A percentile compares a stretch with the other conserved stretches of the same genome.
Evolutionary conservation across 2,888 invertebrate species (phyloP).

Genomic region (Gerris lacustris): DNA sequence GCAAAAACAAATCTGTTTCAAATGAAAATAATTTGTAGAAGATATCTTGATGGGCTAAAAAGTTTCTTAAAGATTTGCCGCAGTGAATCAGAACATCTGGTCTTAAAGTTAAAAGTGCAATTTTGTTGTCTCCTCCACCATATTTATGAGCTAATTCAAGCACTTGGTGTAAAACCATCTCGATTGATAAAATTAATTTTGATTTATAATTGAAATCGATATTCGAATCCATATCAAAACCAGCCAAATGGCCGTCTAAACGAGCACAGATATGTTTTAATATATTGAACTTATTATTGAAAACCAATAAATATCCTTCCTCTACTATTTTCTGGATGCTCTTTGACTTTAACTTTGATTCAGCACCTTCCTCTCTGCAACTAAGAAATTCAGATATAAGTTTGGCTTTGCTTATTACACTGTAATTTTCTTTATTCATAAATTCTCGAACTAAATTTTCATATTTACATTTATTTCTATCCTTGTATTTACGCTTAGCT

Average conservation of each 20-base stretch:
- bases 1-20: background rate
- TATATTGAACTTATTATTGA: too few relatives aligned
- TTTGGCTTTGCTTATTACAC: too few relatives aligned
- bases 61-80: background rate
- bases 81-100: background rate
- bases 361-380: too few relatives aligned
- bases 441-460: background rate
- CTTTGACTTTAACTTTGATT: too few relatives aligned
- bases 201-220: too few relatives aligned
- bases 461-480: background rate
- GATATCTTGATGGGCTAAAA: background rate
- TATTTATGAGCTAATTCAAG: background rate
- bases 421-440: too few relatives aligned
- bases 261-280: too few relatives aligned
- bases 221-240: too few relatives aligned
- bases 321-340: too few relatives aligned
- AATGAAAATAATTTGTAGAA: background rate
- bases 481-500: background rate
- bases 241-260: too few relatives aligned
- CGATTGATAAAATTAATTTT: background rate
- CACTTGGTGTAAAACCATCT: background rate
- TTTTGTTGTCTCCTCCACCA: background rate
- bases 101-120: background rate
- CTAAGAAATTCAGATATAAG: too few relatives aligned
- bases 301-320: too few relatives aligned